These are phyloP conservation scores for Zaprionus capensis DNA, from an alignment of 1,140 invertebrate species.

Conservation along the genomic window DNA sequence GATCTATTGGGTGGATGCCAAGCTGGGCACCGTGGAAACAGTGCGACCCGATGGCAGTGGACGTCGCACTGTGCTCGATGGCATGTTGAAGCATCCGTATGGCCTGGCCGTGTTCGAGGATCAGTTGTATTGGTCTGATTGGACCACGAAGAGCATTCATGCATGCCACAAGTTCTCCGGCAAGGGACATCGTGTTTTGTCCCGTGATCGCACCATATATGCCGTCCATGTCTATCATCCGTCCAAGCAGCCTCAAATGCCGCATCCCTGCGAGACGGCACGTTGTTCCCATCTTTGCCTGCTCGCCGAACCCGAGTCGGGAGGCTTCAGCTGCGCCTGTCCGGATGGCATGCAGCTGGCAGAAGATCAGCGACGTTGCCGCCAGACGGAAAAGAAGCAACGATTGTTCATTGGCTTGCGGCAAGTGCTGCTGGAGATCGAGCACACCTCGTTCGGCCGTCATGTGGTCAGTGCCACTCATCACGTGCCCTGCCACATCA, in stretches of 20 bases:
- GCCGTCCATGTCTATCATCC: conserved; percentile 90
- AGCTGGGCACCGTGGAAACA: conserved; percentile 90
- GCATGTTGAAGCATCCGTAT: conserved; percentile 90
- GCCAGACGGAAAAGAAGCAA: conserved; percentile 84
- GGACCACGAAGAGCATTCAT: conserved; percentile 87
- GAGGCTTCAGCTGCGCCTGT: conserved; percentile 90
- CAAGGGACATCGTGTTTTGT: conserved; percentile 85
- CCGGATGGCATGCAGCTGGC: conserved; percentile 88
- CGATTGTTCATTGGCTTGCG: conserved; percentile 82
- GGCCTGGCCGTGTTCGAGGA: conserved; percentile 94
- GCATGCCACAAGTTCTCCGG: conserved; percentile 89
- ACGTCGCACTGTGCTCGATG: conserved; percentile 86
- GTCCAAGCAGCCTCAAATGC: conserved; percentile 85
- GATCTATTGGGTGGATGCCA: conserved; percentile 92
- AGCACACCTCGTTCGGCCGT: conserved; percentile 85
- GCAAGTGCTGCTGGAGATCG: conserved; percentile 82
- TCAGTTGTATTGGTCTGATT: conserved; percentile 94
- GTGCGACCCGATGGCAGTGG: conserved; percentile 90
- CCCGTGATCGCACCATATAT: conserved; percentile 86
- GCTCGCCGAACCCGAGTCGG: conserved; percentile 86
- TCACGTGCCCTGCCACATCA: conserved; percentile 82
- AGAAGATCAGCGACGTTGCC: conserved; percentile 85
- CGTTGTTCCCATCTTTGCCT: conserved; percentile 93
- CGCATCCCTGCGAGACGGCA: conserved; percentile 89
- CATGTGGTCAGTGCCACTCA: conserved; percentile 74